A percentile compares a stretch with the other conserved stretches of the same genome.
phyloP scores from a whole-genome alignment of 1,140 invertebrate genomes.

The Zaprionus lachaisei region DNA sequence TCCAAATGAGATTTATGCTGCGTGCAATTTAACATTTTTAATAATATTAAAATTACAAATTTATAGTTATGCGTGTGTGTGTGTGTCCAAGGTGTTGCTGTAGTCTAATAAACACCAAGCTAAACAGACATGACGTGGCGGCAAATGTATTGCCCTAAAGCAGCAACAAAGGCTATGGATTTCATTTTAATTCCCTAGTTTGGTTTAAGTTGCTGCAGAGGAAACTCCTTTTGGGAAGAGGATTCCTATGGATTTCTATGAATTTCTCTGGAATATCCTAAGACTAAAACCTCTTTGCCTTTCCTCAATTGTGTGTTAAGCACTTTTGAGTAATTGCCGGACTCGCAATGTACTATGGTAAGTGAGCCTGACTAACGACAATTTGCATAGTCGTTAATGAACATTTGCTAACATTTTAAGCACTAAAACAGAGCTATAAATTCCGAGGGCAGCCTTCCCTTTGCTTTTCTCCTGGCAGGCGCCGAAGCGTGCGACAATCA shows the following conservation, averaged over 20 bases:
- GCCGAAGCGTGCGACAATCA: conserved; percentile 80
- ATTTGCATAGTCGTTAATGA: conserved; percentile 82
- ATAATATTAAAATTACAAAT: conserved; percentile 82
- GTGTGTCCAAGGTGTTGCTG: conserved; percentile 54
- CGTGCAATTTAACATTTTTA: conserved; percentile 78
- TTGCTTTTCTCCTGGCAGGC: conserved; percentile 28
- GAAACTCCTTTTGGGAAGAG: neutral
- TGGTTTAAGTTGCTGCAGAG: neutral
- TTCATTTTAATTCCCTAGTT: conserved; percentile 1
- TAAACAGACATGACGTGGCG: neutral
- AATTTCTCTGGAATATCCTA: neutral
- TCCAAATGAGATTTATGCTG: conserved; percentile 76
- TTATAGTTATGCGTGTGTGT: conserved; percentile 53
- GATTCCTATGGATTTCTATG: neutral
- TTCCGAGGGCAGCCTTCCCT: conserved; percentile 9
- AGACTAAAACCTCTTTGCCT: conserved; percentile 9
- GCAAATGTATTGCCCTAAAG: conserved; percentile 19
- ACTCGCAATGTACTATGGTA: conserved; percentile 29
- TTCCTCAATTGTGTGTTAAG: conserved; percentile 74
- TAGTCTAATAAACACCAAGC: conserved; percentile 68
- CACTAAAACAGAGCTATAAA: conserved; percentile 76
- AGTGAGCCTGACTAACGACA: conserved; percentile 64
- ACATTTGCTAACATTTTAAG: conserved; percentile 83
- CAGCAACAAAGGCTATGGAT: neutral
- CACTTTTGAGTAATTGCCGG: conserved; percentile 73